A percentile compares a stretch with the other conserved stretches of the same genome.
phyloP scores from a whole-genome alignment of 2,888 invertebrate genomes.

The Gerris lacustris region DNA sequence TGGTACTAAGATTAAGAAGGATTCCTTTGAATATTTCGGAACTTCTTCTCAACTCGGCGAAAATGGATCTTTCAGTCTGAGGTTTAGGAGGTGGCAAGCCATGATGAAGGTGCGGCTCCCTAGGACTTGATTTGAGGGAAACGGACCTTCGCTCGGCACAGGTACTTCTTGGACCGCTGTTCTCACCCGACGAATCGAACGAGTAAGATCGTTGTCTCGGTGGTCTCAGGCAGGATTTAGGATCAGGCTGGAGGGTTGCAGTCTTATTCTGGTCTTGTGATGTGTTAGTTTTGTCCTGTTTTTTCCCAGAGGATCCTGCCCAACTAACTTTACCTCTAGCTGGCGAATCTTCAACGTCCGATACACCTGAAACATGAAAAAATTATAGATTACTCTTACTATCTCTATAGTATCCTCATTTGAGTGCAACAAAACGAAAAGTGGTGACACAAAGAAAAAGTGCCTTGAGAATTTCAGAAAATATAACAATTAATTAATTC shows the following conservation, averaged over 20 bases:
- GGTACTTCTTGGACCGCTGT: not conserved
- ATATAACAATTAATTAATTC: too few relatives aligned
- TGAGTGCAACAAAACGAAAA: too few relatives aligned
- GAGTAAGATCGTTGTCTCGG: constrained; percentile 34
- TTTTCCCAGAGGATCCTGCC: not conserved
- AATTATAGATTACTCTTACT: too few relatives aligned
- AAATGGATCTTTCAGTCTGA: constrained; percentile 34
- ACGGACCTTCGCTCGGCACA: constrained; percentile 34
- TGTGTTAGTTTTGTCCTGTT: not conserved
- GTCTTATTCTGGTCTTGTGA: not conserved
- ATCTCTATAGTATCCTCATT: too few relatives aligned
- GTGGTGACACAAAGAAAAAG: too few relatives aligned
- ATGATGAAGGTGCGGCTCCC: constrained; percentile 25
- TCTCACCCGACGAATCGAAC: constrained; percentile 34
- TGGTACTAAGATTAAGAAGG: constrained; percentile 34
- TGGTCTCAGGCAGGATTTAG: constrained; percentile 20
- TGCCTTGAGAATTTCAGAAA: too few relatives aligned
- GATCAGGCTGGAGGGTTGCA: constrained; percentile 21
- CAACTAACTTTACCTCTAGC: not conserved
- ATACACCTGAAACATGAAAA: not conserved
- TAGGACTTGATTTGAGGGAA: constrained; percentile 35
- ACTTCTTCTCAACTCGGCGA: constrained; percentile 36
- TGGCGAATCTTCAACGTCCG: not conserved
- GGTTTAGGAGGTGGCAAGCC: constrained; percentile 21
- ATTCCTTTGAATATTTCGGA: constrained; percentile 38